phyloP scores from a whole-genome alignment of 2,113 vertebrate species.

The Corvus moneduloides region DNA sequence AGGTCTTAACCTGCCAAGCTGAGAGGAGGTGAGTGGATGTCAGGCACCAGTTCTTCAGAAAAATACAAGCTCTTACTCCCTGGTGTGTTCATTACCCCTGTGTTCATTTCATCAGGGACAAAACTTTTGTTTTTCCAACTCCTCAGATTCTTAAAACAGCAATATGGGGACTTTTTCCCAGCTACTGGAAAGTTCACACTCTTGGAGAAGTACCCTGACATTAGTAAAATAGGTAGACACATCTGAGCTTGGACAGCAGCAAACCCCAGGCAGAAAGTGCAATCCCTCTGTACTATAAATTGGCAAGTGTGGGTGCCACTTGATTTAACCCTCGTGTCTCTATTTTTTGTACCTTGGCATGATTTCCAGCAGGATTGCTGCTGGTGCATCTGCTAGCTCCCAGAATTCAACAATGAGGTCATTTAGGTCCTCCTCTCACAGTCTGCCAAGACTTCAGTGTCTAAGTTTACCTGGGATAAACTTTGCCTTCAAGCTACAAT shows the following conservation, averaged over 20 bases:
- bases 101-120: not conserved
- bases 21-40: not conserved
- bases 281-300: not conserved
- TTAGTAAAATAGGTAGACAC: not conserved
- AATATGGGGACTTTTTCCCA: not conserved
- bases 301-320: fast-evolving
- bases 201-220: not conserved
- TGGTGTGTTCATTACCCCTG: not conserved
- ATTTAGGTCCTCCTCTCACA: not conserved
- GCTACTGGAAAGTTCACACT: not conserved
- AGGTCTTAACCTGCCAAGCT: not conserved
- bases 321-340: not conserved
- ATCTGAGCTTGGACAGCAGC: not conserved
- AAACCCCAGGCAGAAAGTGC: not conserved
- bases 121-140: not conserved
- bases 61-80: not conserved
- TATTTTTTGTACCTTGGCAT: not conserved
- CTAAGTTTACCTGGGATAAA: not conserved
- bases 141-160: not conserved
- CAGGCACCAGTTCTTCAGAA: not conserved
- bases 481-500: not conserved
- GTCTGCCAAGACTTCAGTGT: not conserved
- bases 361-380: not conserved
- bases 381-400: not conserved
- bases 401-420: not conserved